Base-by-base conservation (phyloP, 2,113 vertebrate species). In the Sciurus niger region DNA sequence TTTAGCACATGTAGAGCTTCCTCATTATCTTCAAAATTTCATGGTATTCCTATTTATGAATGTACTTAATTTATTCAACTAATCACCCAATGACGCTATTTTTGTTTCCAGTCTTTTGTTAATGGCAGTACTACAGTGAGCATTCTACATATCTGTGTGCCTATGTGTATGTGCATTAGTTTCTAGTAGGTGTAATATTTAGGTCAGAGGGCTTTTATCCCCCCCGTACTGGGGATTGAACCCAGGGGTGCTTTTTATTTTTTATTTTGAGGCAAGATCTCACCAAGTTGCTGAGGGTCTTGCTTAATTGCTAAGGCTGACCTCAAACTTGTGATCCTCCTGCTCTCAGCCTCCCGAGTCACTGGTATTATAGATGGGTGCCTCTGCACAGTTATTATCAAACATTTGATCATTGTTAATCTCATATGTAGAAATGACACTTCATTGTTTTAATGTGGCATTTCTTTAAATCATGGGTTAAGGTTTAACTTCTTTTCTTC, bases 111-210 rank as follows among this genome's bases (percentile, higher is more conserved):
- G 30, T 93, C 70, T 77, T 91, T 72, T 90, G 55, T 65, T 96
- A 65, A 65, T 8, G 60, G 4, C 24, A 84, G 24, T 30, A 20
- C 34, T 83, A 13, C 34, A 83, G 7, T 93, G 91, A 92, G n/a
- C 90, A 67, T 84, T 96, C 83, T 94, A 37, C 17, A 74, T 46
- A 58, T 97, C 60, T 89, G 92, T 85, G 37, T 93, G 73, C 48
- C 70, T 30, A 22, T 20, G 17, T 80, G 37, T 93, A 53, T 94
- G 34, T 82, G 34, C 48, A 46, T 91, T 93, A 83, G 40, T 82
- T 93, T 94, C 68, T 95, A 68, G 32, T 82, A 24, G 58, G 6
- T 95, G 6, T 93, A 91, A 96, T 93, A 93, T 25, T 91, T 63
- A 48, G 43, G 11, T 55, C 48, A 77, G 55, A 86, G 18, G 40